Base-by-base conservation (phyloP, 2,113 vertebrate species). In the Gallinago undulata region DNA sequence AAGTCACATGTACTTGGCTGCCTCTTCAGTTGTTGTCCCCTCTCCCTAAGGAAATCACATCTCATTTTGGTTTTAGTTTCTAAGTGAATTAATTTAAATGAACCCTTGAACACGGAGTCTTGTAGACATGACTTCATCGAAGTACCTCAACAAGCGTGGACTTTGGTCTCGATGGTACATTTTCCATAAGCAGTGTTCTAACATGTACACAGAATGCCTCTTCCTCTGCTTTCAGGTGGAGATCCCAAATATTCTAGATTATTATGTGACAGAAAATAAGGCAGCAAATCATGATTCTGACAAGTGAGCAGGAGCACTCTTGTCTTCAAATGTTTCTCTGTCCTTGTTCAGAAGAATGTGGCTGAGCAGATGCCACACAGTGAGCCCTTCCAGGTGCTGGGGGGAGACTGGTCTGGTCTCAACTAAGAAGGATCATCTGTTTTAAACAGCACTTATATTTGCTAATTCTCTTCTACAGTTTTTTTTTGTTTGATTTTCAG, bases 11-110 rank as follows among this genome's bases (percentile, higher is more conserved):
- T 78, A 81, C 69, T 43, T 24, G 8, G 5, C 30, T 48, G 59
- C 5, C 2, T 82, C 16, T 76, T 84, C 59, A 84, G 35, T 92
- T 37, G 51, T 53, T 81, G 67, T 73, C 53, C 55, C 21, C 64
- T 85, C 76, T 92, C 90, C 73, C 89, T 96, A 80, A 95, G 86
- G 62, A 96, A 95, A 94, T 75, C 27, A 57, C 60, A 75, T 83
- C 64, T 92, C 21, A 91, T 75, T 94, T 95, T 88, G 6, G 3
- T n/a, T 70, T 78, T 73, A 5, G 7, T 81, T 97, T 97, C 80
- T 77, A 56, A 64, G 69, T 84, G 78, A 70, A 76, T 89, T 97
- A 57, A 88, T 94, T 92, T 93, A 93, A 68, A 92, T 62, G 2
- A 80, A 87, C 85, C 30, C 69, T 48, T 87, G 77, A 97, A 96